Base-by-base conservation (phyloP, 2,888 invertebrate genomes). In the Petrolisthes manimaculis region DNA sequence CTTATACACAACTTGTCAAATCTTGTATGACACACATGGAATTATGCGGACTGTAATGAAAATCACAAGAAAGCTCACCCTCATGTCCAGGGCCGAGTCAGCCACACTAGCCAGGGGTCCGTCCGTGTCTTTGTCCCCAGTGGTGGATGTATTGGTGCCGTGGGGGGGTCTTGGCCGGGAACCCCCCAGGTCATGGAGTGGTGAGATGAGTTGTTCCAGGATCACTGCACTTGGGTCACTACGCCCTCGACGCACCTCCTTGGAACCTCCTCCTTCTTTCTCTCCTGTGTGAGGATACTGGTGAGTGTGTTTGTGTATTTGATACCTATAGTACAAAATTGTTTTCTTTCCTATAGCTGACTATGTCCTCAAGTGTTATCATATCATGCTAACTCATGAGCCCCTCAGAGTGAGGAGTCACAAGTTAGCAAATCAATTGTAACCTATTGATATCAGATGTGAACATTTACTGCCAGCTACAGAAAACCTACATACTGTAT, bases 181-280 rank as follows among this genome's bases (percentile, higher is more conserved):
- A 4, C 86, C 89, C 54, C 90, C 89, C 9, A 90, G 21, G 69
- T 91, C 91, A 84, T 91, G 94, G 84, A 96, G 92, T 0, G 96
- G 96, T 91, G 95, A 95, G 55, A 96, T 95, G 91, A 96, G 93
- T 92, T 96, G 96, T 92, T 96, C 96, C 91, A 96, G 94, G 91
- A 96, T 96, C 89, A 95, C 95, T 69, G 94, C 94, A 5, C 96
- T 96, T 18, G 96, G 94, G 93, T 96, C 96, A 1, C 95, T 95
- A 56, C 96, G 94, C 53, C 95, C 94, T 91, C 95, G 94, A 92
- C 92, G 93, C 61, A 92, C 85, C 89, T 93, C 93, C 94, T 95
- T 90, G 5, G 88, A 88, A 24, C 81, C 12, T 2, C 55, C 55
- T 5, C 81, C 21, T 3, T 89, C 89, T 54, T 88, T 88, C 54